Base-by-base conservation (phyloP, 2,888 invertebrate species). In the Hedychridium roseum region DNA sequence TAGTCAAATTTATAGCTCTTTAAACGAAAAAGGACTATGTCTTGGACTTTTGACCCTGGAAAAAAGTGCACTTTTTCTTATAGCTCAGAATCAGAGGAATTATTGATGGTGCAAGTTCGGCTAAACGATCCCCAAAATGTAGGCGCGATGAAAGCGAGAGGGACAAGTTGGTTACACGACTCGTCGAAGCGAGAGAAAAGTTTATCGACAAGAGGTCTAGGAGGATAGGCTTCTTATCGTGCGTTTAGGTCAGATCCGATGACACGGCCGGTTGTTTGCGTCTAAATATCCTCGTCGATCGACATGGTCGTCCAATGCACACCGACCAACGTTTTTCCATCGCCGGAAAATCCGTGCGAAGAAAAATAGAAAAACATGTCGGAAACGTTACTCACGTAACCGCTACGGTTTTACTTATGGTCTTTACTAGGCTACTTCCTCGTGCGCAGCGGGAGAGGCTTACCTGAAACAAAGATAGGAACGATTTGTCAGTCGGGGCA, bases 171-270 rank as follows among this genome's bases (percentile, higher is more conserved):
- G 23, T 23, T 23, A 23, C 23, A 23, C 23, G 11, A 6, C 14
- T 9, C 30, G 11, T 30, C n/a, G n/a, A 30, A 6, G 11, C 30
- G 41, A 50, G 37, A 32, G 51, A 43, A 49, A 57, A 51, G 59
- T 59, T 70, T 64, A 66, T 71, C 68, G 40, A 32, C 42, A n/a
- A n/a, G 54, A 50, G 64, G 66, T 66, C 60, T 64, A 62, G 54
- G 58, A 64, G 58, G 47, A 52, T 55, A 53, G 38, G 46, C 48
- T 41, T 52, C 53, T 41, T 68, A 65, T 67, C 62, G 41, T 50
- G 45, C 27, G 43, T 49, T 47, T 60, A 67, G 67, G 67, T 73
- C 72, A n/a, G n/a, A 64, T 35, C 45, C 37, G 73, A 72, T 72
- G 70, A 68, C 62, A 58, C 44, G 27, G 38, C 54, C 45, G 50